Evolutionary conservation across 2,113 vertebrate genomes (phyloP).

Genomic region (Callipepla californica): DNA sequence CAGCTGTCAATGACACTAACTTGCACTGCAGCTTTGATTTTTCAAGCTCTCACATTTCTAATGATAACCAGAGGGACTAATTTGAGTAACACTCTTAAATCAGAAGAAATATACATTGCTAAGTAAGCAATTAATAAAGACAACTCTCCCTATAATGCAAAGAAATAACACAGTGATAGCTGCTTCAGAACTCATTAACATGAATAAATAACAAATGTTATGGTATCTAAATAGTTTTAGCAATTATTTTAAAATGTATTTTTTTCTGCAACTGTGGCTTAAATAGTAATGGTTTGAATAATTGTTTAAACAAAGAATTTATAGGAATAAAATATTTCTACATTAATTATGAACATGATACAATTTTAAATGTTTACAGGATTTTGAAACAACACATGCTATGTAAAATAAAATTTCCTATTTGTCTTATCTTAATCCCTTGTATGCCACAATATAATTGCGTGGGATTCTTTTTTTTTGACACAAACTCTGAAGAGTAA

Average conservation of each 20-base stretch:
- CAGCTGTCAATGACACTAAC: conserved; percentile 50
- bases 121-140: conserved; percentile 55
- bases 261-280: not conserved
- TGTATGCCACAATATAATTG: not conserved
- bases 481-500: not conserved
- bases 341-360: not conserved
- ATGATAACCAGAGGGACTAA: conserved; percentile 64
- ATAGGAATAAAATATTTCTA: not conserved
- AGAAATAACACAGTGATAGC: not conserved
- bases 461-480: not conserved
- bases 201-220: not conserved
- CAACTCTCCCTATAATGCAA: not conserved
- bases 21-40: conserved; percentile 57
- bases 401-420: not conserved
- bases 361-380: not conserved
- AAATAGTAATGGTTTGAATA: not conserved
- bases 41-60: conserved; percentile 51
- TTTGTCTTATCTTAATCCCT: not conserved
- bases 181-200: not conserved
- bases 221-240: not conserved
- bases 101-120: conserved; percentile 23
- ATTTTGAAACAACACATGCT: not conserved
- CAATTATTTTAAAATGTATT: not conserved
- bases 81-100: conserved; percentile 55
- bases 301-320: not conserved